A percentile compares a stretch with the other conserved stretches of the same genome.
Evolutionary conservation across 2,797 vertebrate species (phyloP).

Genomic region (Smutsia temminckii): DNA sequence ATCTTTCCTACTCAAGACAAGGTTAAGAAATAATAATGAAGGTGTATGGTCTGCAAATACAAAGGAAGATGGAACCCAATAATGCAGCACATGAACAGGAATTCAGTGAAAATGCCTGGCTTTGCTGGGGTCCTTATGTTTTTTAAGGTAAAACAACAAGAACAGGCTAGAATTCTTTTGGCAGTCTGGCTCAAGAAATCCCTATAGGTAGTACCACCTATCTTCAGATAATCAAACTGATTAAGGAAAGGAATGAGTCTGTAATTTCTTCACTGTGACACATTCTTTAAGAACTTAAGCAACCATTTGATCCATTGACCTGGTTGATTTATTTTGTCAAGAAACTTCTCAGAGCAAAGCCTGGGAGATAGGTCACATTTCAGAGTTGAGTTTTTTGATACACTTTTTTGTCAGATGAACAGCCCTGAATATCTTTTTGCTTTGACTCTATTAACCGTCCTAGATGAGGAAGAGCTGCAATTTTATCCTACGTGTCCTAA

Average conservation of each 20-base stretch:
- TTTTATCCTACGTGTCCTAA: not conserved
- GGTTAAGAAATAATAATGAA: not conserved
- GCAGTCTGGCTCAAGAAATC: not conserved
- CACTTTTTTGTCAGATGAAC: not conserved
- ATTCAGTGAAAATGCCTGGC: not conserved
- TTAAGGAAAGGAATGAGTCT: not conserved
- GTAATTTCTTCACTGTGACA: not conserved
- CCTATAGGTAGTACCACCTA: not conserved
- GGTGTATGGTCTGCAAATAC: not conserved
- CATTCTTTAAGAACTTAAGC: not conserved
- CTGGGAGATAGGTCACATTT: not conserved
- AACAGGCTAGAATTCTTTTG: not conserved
- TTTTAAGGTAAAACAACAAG: not conserved
- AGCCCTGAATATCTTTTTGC: not conserved
- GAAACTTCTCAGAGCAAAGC: constrained; percentile 5
- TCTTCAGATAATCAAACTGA: not conserved
- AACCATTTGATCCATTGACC: not conserved
- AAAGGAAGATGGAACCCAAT: not conserved
- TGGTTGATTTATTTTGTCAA: not conserved
- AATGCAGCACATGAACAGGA: not conserved
- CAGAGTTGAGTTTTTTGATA: not conserved
- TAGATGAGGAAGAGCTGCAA: not conserved
- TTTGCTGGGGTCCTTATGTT: not conserved
- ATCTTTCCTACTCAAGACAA: not conserved
- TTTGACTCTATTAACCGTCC: not conserved